A percentile compares a stretch with the other conserved stretches of the same genome.
These are phyloP conservation scores for Vanessa tameamea DNA, from an alignment of 1,140 invertebrate genomes.

Conservation along the genomic window DNA sequence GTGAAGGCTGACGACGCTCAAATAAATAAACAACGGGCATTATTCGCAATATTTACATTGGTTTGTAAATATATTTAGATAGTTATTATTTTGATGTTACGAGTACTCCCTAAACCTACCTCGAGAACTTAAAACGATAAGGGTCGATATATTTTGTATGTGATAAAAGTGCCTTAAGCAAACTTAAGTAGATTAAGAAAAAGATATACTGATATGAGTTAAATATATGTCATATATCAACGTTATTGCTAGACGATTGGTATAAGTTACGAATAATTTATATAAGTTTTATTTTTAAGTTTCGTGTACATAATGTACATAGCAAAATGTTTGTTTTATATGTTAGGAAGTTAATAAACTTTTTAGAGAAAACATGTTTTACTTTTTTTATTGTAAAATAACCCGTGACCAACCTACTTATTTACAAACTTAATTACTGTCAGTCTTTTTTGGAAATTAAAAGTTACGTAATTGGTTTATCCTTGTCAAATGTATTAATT, in stretches of 20 bases:
- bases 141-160: constrained; percentile 33
- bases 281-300: constrained; percentile 21
- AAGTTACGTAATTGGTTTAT: no score
- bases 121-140: constrained; percentile 28
- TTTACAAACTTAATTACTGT: no score
- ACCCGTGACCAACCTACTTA: background rate
- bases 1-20: constrained; percentile 62
- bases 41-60: constrained; percentile 45
- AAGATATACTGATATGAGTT: background rate
- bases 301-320: constrained; percentile 35
- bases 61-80: constrained; percentile 33
- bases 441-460: no score
- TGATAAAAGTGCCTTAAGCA: constrained; percentile 40
- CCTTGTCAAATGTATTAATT: no score
- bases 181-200: constrained; percentile 22
- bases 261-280: constrained; percentile 27
- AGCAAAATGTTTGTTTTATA: constrained; percentile 26
- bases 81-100: constrained; percentile 28
- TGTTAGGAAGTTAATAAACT: constrained; percentile 28
- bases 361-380: background rate
- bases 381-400: background rate
- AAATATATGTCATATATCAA: background rate
- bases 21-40: constrained; percentile 25
- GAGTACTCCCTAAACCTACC: constrained; percentile 34
- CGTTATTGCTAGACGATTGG: background rate